Percentiles rank a stretch among this genome's conserved stretches.
phyloP scores from a whole-genome alignment of 1,140 invertebrate species.

The Lerema accius region DNA sequence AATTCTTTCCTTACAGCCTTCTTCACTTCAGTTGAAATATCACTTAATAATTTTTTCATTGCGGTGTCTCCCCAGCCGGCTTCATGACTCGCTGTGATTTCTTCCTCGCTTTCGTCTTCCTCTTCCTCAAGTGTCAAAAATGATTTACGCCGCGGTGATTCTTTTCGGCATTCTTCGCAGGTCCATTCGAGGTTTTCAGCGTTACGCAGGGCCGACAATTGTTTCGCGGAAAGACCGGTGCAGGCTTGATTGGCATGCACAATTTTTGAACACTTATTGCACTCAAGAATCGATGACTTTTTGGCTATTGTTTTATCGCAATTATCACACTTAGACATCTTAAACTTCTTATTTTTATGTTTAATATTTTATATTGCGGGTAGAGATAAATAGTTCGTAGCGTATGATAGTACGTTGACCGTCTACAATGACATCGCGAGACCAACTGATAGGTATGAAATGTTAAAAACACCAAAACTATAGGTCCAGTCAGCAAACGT shows the following conservation, averaged over 20 bases:
- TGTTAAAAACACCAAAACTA: too few relatives aligned
- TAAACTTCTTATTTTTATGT: background rate
- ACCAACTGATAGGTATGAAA: too few relatives aligned
- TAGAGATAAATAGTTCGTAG: too few relatives aligned
- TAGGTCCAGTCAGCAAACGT: too few relatives aligned
- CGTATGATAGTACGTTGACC: too few relatives aligned
- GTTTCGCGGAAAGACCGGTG: slow-evolving; percentile 29
- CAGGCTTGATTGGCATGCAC: slow-evolving; percentile 31
- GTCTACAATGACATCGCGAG: too few relatives aligned
- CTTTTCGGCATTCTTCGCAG: slow-evolving; percentile 14
- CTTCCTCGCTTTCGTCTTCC: background rate
- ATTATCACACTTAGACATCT: slow-evolving; percentile 37
- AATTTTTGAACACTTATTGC: slow-evolving; percentile 28
- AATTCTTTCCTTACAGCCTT: slow-evolving; percentile 7
- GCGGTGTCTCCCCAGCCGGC: background rate
- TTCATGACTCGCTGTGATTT: too few relatives aligned
- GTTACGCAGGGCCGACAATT: slow-evolving; percentile 23
- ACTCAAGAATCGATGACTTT: slow-evolving; percentile 8
- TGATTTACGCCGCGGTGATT: slow-evolving; percentile 11
- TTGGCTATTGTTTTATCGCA: slow-evolving; percentile 33
- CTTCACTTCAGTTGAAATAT: slow-evolving; percentile 25
- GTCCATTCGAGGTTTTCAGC: slow-evolving; percentile 28
- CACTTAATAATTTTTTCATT: background rate
- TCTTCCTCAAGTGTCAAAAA: background rate
- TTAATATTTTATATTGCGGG: too few relatives aligned